Conservation (phyloP, 2,113 vertebrate genomes). For the Oreochromis niloticus region DNA sequence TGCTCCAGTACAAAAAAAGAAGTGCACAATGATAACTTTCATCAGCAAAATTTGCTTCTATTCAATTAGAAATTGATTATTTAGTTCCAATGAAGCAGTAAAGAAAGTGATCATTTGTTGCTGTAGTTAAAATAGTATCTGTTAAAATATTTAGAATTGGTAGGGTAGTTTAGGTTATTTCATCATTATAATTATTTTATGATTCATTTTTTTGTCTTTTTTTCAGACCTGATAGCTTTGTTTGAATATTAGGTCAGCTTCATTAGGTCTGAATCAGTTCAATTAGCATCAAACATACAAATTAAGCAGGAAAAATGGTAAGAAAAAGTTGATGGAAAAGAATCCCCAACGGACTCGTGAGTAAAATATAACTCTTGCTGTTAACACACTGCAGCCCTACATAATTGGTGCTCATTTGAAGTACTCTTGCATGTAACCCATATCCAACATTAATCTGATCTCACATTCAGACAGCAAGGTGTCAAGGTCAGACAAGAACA, state of each 20-base stretch:
- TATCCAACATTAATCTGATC: not conserved
- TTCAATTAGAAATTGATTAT: not conserved
- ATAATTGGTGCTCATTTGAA: constrained; percentile 7
- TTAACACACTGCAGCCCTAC: not conserved
- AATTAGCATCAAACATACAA: not conserved
- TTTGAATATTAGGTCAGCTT: not conserved
- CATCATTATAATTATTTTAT: not conserved
- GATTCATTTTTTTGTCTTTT: not conserved
- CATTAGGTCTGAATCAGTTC: not conserved
- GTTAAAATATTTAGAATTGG: not conserved
- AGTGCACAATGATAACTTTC: not conserved
- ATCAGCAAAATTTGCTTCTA: not conserved
- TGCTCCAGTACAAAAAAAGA: not conserved
- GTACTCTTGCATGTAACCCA: not conserved
- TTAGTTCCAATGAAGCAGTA: not conserved
- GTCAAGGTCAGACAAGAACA: not conserved
- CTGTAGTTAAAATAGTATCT: not conserved
- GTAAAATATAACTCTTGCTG: not conserved
- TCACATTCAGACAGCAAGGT: not conserved
- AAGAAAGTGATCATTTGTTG: not conserved
- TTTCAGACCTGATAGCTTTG: not conserved
- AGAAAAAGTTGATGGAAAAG: not conserved
- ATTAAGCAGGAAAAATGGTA: not conserved
- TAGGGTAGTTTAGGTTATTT: not conserved
- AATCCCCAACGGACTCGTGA: not conserved